Conservation (phyloP, 1,140 invertebrate genomes). For the Dinothrombium tinctorium region DNA sequence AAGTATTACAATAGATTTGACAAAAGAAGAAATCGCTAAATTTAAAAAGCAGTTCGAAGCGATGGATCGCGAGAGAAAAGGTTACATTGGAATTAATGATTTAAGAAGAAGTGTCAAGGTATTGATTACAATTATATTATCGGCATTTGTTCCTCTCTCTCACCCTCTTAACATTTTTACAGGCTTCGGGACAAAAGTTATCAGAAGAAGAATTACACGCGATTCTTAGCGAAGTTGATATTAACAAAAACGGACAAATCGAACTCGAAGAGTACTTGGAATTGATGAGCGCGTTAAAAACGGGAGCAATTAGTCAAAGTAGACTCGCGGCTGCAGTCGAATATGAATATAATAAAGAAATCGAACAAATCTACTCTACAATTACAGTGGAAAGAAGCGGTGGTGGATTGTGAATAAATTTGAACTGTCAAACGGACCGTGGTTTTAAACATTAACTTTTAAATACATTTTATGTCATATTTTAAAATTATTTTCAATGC, state of each 20-base stretch:
- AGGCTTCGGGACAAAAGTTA: constrained; percentile 62
- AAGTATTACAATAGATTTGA: constrained; percentile 75
- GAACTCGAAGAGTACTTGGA: constrained; percentile 96
- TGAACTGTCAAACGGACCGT: too few relatives aligned
- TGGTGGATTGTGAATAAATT: constrained; percentile 43
- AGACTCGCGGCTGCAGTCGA: constrained; percentile 75
- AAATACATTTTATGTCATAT: too few relatives aligned
- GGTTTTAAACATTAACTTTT: too few relatives aligned
- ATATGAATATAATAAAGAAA: constrained; percentile 54
- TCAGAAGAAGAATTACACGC: constrained; percentile 87
- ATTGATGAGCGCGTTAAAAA: constrained; percentile 95
- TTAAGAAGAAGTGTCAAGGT: constrained; percentile 82
- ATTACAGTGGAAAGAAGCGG: constrained; percentile 78
- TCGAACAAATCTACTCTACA: constrained; percentile 32
- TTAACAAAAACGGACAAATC: constrained; percentile 97
- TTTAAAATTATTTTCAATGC: too few relatives aligned
- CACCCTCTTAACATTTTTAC: too few relatives aligned
- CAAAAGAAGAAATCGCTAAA: constrained; percentile 72
- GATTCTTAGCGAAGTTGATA: constrained; percentile 89
- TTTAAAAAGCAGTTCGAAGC: constrained; percentile 86
- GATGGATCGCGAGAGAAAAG: constrained; percentile 84
- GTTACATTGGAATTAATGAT: constrained; percentile 93
- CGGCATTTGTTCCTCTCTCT: too few relatives aligned
- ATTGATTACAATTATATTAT: too few relatives aligned
- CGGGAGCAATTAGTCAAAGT: constrained; percentile 64